Evolutionary conservation across 2,888 invertebrate species (phyloP), one percentile per base, ranked within the genome.

Genomic region (Caenorhabditis auriculariae): DNA sequence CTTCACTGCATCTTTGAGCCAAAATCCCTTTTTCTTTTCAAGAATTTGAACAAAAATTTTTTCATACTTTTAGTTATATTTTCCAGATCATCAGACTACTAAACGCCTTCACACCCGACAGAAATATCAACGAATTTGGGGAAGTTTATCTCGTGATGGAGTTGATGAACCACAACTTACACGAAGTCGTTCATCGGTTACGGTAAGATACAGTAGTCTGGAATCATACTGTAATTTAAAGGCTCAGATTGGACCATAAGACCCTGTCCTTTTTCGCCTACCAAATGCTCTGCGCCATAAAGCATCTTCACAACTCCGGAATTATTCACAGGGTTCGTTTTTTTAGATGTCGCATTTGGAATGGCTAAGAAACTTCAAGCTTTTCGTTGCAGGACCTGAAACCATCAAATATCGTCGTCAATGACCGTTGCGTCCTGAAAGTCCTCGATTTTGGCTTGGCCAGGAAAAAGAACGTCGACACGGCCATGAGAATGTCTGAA

Each of bases 211-310:
- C 6, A 15, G 4, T 19, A 23, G 6, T 12, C 5, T 43, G 7
- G n/a, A 4, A 29, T 51, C 12, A 23, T 35, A 23, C 5, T 17
- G 12, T 21, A 37, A 15, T 21, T 17, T 19, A 47, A 19, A 24
- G 1, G 43, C 44, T 12, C 27, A 60, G 66, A 84, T 86, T 98
- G 82, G 98, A 98, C 85, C 98, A 98, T 85, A 96, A 98, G 85
- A 87, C 98, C 77, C 96, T 98, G 91, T 95, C 95, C 81, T 98
- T 98, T 85, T 88, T 98, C 79, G 88, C 98, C 42, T 98, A 99
- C 85, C 98, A 98, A 87, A 95, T 98, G 93, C 88, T 98, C 59
- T 99, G 98, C 86, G 98, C 98, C 77, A 96, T 99, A 84, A 96
- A 96, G 84, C 98, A 98, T 86, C 87, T 98, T 82, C 98, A 99